Base-by-base conservation (phyloP, 1,140 invertebrate species). In the Melanaphis sacchari region DNA sequence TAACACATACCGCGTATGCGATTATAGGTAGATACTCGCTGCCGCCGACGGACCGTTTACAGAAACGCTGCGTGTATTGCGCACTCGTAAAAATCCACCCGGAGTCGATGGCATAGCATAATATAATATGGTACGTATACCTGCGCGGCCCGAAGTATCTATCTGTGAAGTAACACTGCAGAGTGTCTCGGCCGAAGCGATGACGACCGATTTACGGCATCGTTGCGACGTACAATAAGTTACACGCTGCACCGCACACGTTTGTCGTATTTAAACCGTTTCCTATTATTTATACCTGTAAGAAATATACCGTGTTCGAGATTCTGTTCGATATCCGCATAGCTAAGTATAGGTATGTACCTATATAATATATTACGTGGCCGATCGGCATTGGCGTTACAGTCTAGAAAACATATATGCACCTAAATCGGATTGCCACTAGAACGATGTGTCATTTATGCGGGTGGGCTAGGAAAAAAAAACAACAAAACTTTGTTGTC, bases 1-100 rank as follows among this genome's bases (percentile, higher is more conserved):
- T 26, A 41, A 91, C 90, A 66, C 89, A 43, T 90, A 59, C 49
- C 90, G 41, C 54, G 66, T 88, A 46, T 46, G 41, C 31, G 85
- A 22, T 46, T 46, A 49, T 43, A n/a, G n/a, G n/a, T n/a, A n/a
- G n/a, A 43, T 21, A 21, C 41, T 9, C 31, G 59, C 46, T n/a
- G 59, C 46, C 59, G 59, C n/a, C 59, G 43, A 5, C 26, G 85
- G 85, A 88, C 85, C 82, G 82, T 84, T 84, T 84, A 84, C 38
- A 84, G 36, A 40, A 76, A 88, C 31, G 24, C 85, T 9, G 41
- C 6, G 21, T 88, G n/a, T 88, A n/a, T 89, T 89, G 46, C 40
- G 43, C 24, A 46, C 85, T 22, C 49, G 87, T 89, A 49, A 89
- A 88, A 89, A 52, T 89, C 36, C 46, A 9, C 36, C 87, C 24